A percentile compares a stretch with the other conserved stretches of the same genome.
Conservation (phyloP, 2,888 invertebrate genomes). For the Odontothrips loti region DNA sequence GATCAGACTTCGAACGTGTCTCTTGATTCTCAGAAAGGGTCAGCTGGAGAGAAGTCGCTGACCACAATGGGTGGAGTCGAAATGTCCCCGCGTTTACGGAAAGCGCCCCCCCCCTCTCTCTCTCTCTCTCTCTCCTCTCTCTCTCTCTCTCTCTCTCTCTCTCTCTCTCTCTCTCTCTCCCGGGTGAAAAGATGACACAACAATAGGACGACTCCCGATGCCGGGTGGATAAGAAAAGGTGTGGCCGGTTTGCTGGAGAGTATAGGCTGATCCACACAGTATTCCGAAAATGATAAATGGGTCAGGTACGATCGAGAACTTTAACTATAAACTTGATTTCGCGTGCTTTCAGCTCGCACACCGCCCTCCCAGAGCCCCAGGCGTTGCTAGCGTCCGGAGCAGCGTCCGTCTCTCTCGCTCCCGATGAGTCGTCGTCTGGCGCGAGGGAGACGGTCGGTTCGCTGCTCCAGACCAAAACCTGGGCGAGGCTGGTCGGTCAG, state of each 20-base stretch:
- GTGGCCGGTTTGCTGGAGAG: neutral
- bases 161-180: neutral
- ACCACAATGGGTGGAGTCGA: constrained; percentile 21
- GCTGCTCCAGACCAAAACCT: neutral
- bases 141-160: neutral
- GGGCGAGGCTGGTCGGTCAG: neutral
- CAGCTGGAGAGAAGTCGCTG: neutral
- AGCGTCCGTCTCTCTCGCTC: neutral
- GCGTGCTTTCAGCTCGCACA: neutral
- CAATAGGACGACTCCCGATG: neutral
- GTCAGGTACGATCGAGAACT: constrained; percentile 19
- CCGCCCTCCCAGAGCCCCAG: neutral
- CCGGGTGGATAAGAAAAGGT: constrained; percentile 8
- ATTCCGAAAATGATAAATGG: constrained; percentile 10
- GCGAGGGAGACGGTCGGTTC: neutral
- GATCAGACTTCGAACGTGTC: neutral
- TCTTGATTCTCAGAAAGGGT: constrained; percentile 11
- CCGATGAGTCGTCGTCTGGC: neutral
- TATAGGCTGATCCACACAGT: neutral
- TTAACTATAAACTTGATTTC: constrained; percentile 20
- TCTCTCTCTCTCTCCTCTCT: neutral
- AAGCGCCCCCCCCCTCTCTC: neutral
- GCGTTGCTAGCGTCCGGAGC: neutral
- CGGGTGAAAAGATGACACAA: constrained; percentile 26
- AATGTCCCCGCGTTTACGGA: constrained; percentile 24